A percentile compares a stretch with the other conserved stretches of the same genome.
These are phyloP conservation scores for Nixonia krombeini DNA, from an alignment of 1,140 invertebrate species.

Conservation along the genomic window DNA sequence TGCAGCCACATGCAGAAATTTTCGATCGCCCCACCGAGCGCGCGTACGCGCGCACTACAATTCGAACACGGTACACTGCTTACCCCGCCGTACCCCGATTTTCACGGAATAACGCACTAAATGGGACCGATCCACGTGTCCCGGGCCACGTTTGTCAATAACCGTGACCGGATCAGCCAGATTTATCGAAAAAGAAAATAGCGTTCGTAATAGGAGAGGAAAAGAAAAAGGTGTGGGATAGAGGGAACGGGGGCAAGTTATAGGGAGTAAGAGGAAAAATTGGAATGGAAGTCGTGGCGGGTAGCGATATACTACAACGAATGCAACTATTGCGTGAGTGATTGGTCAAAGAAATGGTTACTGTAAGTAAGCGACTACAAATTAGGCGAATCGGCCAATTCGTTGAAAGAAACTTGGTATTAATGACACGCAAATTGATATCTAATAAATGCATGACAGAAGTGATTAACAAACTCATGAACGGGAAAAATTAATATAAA, in stretches of 20 bases:
- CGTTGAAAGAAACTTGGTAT: no score
- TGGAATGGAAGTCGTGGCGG: conserved; percentile 1
- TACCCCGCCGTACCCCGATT: conserved; percentile 4
- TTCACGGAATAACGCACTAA: conserved; percentile 21
- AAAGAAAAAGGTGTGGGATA: neutral
- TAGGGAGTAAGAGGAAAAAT: conserved; percentile 6
- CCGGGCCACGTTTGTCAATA: neutral
- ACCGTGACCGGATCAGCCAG: neutral
- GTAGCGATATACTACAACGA: no score
- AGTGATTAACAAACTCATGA: no score
- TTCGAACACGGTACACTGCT: neutral
- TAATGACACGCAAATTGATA: no score
- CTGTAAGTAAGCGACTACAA: no score
- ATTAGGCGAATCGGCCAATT: no score
- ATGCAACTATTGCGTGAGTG: neutral
- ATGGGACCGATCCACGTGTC: conserved; percentile 3
- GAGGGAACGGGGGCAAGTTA: no score
- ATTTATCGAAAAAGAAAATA: neutral
- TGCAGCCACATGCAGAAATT: conserved; percentile 14
- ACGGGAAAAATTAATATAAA: no score
- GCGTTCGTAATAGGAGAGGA: neutral
- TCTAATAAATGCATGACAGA: no score
- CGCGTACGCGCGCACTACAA: neutral
- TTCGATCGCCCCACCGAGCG: neutral
- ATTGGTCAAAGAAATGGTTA: neutral